Percentiles rank a stretch among this genome's conserved stretches.
Conservation (phyloP, 2,888 invertebrate species). For the Drepanosiphum platanoidis region DNA sequence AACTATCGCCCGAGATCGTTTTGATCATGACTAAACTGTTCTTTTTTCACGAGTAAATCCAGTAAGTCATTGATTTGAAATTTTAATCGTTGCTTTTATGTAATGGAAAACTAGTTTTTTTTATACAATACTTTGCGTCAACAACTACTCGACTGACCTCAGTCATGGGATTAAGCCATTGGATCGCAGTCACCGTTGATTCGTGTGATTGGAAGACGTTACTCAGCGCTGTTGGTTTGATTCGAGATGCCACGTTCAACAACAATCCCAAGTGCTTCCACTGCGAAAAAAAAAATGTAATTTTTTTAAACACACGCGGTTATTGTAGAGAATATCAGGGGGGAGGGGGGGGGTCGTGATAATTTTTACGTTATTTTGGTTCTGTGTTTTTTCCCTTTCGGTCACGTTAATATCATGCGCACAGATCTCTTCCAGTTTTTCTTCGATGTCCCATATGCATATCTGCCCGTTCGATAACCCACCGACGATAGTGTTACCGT, state of each 20-base stretch:
- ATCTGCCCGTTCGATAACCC: constrained; percentile 67
- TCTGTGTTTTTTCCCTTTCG: constrained; percentile 27
- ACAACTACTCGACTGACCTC: constrained; percentile 63
- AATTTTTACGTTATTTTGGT: constrained; percentile 1
- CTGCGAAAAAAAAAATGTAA: neutral
- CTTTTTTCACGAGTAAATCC: no score
- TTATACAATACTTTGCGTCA: no score
- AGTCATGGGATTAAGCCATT: constrained; percentile 66
- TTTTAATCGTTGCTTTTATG: no score
- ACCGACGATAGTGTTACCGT: constrained; percentile 66
- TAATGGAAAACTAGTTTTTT: no score
- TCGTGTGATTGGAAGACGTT: constrained; percentile 65
- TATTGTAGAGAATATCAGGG: no score
- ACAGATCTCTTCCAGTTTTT: constrained; percentile 59
- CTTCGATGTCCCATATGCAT: constrained; percentile 67
- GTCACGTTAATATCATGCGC: neutral
- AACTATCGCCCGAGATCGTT: no score
- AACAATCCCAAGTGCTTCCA: constrained; percentile 64
- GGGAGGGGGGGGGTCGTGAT: neutral
- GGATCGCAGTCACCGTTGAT: constrained; percentile 66
- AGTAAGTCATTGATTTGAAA: no score
- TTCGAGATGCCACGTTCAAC: constrained; percentile 63
- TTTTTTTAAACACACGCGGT: no score
- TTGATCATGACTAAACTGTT: no score
- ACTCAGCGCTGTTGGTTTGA: constrained; percentile 65